These are phyloP conservation scores for Tetragnatha versicolor DNA, from an alignment of 1,140 invertebrate genomes.

Conservation along the genomic window DNA sequence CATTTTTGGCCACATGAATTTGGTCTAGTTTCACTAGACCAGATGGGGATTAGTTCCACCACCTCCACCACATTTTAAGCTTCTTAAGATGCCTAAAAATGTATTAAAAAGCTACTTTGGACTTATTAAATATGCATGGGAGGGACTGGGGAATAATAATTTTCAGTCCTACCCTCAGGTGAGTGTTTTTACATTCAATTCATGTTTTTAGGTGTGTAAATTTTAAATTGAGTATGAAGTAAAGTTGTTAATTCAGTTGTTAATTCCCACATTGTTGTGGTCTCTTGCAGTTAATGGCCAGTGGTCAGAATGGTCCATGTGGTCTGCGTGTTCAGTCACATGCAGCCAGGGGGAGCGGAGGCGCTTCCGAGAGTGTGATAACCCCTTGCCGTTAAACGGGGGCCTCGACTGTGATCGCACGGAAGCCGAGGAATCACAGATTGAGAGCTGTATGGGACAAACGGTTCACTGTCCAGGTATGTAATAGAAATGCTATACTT, in stretches of 20 bases:
- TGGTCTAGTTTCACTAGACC: too few species aligned
- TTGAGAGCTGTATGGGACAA: background rate
- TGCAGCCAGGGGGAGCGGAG: conserved; percentile 59
- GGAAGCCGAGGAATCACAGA: conserved; percentile 13
- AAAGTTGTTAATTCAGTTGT: background rate
- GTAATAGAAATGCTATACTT: background rate
- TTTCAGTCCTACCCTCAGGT: background rate
- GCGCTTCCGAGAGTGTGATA: conserved; percentile 62
- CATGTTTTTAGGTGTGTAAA: background rate
- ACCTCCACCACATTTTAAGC: too few species aligned
- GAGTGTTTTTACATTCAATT: background rate
- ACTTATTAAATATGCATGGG: too few species aligned
- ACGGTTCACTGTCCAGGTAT: conserved; percentile 12
- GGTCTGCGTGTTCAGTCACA: conserved; percentile 62
- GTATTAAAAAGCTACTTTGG: too few species aligned
- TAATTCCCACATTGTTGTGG: background rate
- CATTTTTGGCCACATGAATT: too few species aligned
- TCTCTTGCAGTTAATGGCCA: conserved; percentile 78
- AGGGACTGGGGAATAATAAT: background rate
- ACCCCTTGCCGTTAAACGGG: conserved; percentile 58
- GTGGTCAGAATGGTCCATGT: conserved; percentile 63
- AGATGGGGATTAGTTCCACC: too few species aligned
- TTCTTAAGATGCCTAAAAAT: background rate
- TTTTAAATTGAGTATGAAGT: background rate
- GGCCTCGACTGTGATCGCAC: conserved; percentile 70